Conservation (phyloP, 2,888 invertebrate species). For the Hoplodrina ambigua region DNA sequence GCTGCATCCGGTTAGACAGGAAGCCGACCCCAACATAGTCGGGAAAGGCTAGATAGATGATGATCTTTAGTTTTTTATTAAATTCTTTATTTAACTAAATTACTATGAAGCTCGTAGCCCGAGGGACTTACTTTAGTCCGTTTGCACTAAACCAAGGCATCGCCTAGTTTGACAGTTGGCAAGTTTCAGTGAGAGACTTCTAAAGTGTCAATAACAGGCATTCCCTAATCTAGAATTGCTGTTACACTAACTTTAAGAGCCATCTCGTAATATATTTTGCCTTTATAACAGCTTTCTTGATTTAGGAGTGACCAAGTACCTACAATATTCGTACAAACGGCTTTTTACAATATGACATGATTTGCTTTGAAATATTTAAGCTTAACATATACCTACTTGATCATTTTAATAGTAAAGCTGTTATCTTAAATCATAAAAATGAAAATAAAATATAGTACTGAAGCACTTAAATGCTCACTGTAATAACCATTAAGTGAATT, state of each 20-base stretch:
- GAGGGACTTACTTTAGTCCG: too few species aligned
- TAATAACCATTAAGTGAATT: constrained; percentile 35
- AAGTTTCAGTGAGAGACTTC: not conserved
- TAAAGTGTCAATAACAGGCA: constrained; percentile 15
- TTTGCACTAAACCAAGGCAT: not conserved
- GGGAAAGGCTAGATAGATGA: too few species aligned
- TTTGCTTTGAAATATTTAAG: not conserved
- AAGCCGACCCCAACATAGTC: too few species aligned
- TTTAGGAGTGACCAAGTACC: not conserved
- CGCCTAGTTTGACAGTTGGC: constrained; percentile 2
- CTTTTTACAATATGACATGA: not conserved
- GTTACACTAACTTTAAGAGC: not conserved
- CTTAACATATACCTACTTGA: not conserved
- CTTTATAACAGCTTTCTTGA: too few species aligned
- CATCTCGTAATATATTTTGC: not conserved
- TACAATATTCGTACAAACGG: not conserved
- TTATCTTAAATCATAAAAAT: not conserved
- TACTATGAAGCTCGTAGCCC: not conserved
- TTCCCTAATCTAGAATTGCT: constrained; percentile 9
- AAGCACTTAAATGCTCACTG: constrained; percentile 3
- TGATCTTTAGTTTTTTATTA: too few species aligned
- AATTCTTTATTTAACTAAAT: not conserved
- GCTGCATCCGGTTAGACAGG: too few species aligned
- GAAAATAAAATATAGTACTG: constrained; percentile 17
- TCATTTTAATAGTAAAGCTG: not conserved